These are phyloP conservation scores for Littorina saxatilis DNA, from an alignment of 1,140 invertebrate species.

Conservation along the genomic window DNA sequence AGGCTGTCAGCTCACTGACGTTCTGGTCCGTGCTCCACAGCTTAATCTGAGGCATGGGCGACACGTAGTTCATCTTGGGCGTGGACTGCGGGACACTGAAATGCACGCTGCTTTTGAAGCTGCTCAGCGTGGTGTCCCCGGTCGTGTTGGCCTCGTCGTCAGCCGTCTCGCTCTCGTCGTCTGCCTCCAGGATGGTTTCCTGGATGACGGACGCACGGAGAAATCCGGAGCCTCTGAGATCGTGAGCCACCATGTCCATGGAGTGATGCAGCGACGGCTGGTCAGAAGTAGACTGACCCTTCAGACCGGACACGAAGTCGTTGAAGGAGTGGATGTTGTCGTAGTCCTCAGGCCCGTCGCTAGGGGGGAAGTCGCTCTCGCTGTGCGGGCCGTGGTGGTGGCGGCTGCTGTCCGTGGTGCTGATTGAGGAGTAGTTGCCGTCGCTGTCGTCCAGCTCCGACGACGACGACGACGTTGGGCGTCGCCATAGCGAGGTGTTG, in stretches of 20 bases:
- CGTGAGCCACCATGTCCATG: neutral
- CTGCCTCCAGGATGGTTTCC: constrained; percentile 25
- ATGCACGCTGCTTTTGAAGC: neutral
- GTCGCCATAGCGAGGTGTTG: neutral
- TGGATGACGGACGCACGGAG: neutral
- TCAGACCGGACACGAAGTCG: constrained; percentile 13
- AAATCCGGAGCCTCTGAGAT: neutral
- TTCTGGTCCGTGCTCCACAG: neutral
- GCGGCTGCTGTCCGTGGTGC: constrained; percentile 24
- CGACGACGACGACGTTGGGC: neutral
- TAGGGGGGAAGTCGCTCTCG: constrained; percentile 7
- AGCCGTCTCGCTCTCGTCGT: constrained; percentile 24
- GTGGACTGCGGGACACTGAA: constrained; percentile 14
- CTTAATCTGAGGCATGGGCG: neutral
- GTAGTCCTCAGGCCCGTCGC: neutral
- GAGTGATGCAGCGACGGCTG: neutral
- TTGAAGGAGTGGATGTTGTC: constrained; percentile 1
- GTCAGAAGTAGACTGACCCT: constrained; percentile 19
- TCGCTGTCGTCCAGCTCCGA: constrained; percentile 36
- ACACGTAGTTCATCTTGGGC: neutral
- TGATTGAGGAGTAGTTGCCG: constrained; percentile 39
- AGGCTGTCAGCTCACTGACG: neutral
- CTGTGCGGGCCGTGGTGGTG: constrained; percentile 23
- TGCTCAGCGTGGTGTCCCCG: neutral
- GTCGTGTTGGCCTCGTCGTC: neutral